phyloP scores from a whole-genome alignment of 2,888 invertebrate species.

The Gortyna flavago region DNA sequence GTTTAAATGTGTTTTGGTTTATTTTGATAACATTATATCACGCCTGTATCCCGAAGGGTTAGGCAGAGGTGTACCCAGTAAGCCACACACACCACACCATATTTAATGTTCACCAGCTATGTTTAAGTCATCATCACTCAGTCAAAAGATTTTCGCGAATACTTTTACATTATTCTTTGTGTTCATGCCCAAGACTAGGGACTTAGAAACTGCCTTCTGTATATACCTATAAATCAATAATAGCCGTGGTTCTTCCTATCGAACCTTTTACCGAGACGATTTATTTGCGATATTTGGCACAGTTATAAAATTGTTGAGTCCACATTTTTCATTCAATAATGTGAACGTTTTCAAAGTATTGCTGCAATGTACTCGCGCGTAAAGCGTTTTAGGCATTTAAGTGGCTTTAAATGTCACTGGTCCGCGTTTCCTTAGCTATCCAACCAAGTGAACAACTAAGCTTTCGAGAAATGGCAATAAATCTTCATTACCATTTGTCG shows the following conservation, averaged over 20 bases:
- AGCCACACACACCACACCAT: not conserved
- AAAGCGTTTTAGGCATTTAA: not conserved
- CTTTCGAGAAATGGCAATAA: not conserved
- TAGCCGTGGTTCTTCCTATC: no score
- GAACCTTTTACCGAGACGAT: not conserved
- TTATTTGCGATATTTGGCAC: not conserved
- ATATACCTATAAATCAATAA: not conserved
- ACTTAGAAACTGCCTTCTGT: not conserved
- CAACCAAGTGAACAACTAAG: not conserved
- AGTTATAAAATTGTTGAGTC: not conserved
- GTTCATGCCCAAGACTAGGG: not conserved
- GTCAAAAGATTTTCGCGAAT: not conserved
- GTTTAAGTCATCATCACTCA: not conserved
- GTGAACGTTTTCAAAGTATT: not conserved
- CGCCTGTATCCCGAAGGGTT: not conserved
- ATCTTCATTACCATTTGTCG: no score
- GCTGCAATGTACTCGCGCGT: no score
- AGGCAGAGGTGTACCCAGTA: not conserved
- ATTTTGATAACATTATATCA: not conserved
- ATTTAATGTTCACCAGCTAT: not conserved
- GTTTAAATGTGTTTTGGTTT: slow-evolving; percentile 1
- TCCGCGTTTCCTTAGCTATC: not conserved
- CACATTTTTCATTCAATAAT: not conserved
- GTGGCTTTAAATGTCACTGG: not conserved
- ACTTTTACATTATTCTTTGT: not conserved